phyloP scores from a whole-genome alignment of 2,797 vertebrate species.

The Cuniculus paca region DNA sequence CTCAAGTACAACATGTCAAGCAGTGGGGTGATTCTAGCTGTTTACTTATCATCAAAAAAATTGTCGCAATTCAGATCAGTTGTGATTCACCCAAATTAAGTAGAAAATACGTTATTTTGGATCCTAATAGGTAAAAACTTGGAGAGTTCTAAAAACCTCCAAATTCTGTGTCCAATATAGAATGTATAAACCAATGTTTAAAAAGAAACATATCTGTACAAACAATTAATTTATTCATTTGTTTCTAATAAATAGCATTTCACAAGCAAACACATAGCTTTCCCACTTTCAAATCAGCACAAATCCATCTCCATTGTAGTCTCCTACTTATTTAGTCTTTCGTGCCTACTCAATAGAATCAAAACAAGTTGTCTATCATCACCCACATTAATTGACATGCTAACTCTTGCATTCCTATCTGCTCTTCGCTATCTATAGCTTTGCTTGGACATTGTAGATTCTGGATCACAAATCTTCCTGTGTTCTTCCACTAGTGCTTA shows the following conservation, averaged over 20 bases:
- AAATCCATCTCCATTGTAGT: background rate
- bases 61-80: background rate
- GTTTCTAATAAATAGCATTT: background rate
- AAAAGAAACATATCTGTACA: too few relatives aligned
- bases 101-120: background rate
- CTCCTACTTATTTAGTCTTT: background rate
- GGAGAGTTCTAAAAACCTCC: background rate
- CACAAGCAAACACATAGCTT: background rate
- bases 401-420: background rate
- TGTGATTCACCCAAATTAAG: background rate
- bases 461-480: background rate
- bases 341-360: background rate
- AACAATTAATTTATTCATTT: background rate
- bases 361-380: background rate
- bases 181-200: background rate
- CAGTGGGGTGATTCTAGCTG: background rate
- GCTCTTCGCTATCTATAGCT: background rate
- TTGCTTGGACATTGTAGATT: background rate
- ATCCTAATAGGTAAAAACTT: background rate
- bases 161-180: background rate
- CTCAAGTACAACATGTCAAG: background rate
- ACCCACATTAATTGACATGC: too few relatives aligned
- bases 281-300: background rate
- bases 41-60: background rate
- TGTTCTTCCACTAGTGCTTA: background rate